Percentiles rank a stretch among this genome's conserved stretches.
Conservation (phyloP, 2,797 vertebrate genomes). For the Scolopax bukidnonensis region DNA sequence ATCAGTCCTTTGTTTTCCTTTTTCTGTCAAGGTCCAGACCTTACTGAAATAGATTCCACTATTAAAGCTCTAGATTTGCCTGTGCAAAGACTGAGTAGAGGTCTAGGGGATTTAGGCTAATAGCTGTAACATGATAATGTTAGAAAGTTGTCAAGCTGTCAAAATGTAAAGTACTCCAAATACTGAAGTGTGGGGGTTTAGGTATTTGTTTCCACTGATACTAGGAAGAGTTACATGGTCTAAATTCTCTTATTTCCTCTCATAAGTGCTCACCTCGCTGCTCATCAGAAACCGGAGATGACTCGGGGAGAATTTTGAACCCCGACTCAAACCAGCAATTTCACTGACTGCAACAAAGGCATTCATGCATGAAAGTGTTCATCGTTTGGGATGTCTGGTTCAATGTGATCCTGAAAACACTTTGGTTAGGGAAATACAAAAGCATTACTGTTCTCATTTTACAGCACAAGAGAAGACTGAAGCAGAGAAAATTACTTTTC, state of each 20-base stretch:
- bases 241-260: neutral
- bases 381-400: neutral
- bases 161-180: constrained; percentile 46
- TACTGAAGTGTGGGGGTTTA: neutral
- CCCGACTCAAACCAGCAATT: neutral
- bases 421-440: neutral
- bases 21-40: neutral
- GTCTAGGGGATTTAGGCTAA: neutral
- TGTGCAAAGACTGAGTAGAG: neutral
- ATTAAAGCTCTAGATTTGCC: neutral
- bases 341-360: neutral
- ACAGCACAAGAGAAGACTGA: neutral
- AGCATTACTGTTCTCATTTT: neutral
- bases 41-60: neutral
- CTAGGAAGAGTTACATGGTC: neutral
- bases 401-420: neutral
- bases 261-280: neutral
- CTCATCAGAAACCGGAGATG: constrained; percentile 1
- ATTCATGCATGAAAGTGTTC: neutral
- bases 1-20: neutral
- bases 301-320: neutral
- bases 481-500: neutral
- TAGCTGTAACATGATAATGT: constrained; percentile 25
- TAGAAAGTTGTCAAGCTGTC: constrained; percentile 46
- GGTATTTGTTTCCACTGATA: constrained; percentile 22